Evolutionary conservation across 2,888 invertebrate species (phyloP), one percentile per base, ranked within the genome.

Genomic region (Eustalomyia histrio): DNA sequence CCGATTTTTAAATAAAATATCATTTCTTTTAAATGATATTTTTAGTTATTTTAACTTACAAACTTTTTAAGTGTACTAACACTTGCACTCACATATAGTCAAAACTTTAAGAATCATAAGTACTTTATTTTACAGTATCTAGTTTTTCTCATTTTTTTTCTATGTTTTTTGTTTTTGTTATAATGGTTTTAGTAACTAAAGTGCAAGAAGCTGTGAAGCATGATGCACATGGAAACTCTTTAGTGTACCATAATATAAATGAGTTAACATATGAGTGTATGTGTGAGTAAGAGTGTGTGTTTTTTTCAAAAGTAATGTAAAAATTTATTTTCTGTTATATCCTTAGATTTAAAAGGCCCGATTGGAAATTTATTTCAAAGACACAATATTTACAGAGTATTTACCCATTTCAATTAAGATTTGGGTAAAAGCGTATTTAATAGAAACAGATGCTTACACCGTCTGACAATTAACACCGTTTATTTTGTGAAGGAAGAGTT

Each of bases 171-270:
- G 52, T 52, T 60, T 72, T 53, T 72, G 39, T 72, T 72, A 16
- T 63, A 72, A 72, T 67, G 52, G 61, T 63, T 80, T 80, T 57
- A 72, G 67, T 65, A 80, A 80, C 80, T 78, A 78, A 76, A 74
- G 80, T 81, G 80, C 78, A 81, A 81, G 78, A 74, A 69, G 80
- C 80, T 81, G 80, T 81, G 80, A 81, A 81, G 80, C 80, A 76
- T 81, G 78, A 76, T 72, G 72, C 67, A 52, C 76, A 72, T 68
- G 14, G 63, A 71, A 76, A 72, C 71, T 80, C 67, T 72, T 52
- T 55, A 60, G 52, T 17, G 61, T 60, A 50, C 50, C 63, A 64
- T 65, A 68, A 69, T 60, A 69, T 55, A 72, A 80, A 76, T 60
- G 47, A 76, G 78, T 78, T 72, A 55, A 64, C 39, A 55, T 63